Evolutionary conservation across 2,113 vertebrate genomes (phyloP).

Genomic region (Crocuta crocuta): DNA sequence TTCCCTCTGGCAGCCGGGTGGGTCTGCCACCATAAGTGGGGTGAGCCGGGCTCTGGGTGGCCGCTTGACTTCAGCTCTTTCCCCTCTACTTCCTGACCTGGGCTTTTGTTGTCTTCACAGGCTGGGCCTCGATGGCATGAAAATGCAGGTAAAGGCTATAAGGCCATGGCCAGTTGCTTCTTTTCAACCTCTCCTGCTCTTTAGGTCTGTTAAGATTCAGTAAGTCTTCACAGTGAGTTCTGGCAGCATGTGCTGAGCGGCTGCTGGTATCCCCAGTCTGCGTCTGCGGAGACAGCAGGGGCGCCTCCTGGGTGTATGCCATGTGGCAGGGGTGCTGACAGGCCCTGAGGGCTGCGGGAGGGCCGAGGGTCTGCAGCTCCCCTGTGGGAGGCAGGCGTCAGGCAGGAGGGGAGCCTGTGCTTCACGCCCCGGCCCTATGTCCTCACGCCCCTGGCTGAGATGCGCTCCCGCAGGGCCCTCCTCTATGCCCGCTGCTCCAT

Average conservation of each 20-base stretch:
- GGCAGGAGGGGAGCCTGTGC: background rate
- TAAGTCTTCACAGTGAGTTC: background rate
- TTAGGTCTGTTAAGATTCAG: background rate
- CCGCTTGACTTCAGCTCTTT: background rate
- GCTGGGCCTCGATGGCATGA: conserved; percentile 97
- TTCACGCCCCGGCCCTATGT: accelerated
- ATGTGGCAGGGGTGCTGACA: accelerated
- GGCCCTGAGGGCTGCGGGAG: background rate
- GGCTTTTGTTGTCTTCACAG: conserved; percentile 84
- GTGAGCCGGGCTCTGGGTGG: background rate
- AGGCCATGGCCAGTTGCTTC: background rate
- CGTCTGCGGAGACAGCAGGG: background rate
- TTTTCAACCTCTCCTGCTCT: background rate
- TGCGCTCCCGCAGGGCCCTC: background rate
- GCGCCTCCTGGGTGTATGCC: background rate
- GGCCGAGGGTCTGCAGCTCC: background rate
- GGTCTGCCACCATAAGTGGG: background rate
- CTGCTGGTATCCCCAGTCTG: accelerated
- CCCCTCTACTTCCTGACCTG: background rate
- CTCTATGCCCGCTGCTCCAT: accelerated
- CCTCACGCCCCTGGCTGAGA: background rate
- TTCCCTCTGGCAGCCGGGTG: background rate
- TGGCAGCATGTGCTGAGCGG: background rate
- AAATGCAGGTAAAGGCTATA: conserved; percentile 94
- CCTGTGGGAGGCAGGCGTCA: background rate